Evolutionary conservation across 2,888 invertebrate genomes (phyloP), one percentile per base, ranked within the genome.

Genomic region (Drosophila mimica): DNA sequence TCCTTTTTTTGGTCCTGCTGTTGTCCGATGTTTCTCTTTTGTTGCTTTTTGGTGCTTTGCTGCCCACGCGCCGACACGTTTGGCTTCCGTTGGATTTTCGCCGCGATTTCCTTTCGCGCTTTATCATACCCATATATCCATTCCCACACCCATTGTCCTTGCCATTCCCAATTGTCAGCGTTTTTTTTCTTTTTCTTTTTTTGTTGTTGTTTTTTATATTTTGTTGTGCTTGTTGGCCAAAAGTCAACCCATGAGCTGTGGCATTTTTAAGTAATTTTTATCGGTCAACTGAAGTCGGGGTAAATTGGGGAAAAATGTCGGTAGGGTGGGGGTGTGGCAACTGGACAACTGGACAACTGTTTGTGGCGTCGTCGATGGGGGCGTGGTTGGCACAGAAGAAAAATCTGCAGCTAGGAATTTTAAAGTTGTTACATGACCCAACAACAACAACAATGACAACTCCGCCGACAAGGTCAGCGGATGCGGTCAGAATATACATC

Each of bases 171-270:
- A 58, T 69, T 69, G 81, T 49, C 65, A 61, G 70, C 66, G 46
- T 25, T 46, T 46, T 40, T 34, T 69, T 61, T 49, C 52, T 20
- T 61, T 46, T 54, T 61, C 49, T 65, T 54, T 36, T 53, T 71
- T 67, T 65, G 74, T 63, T 58, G 1, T 36, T 53, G 71, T 67
- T 67, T 78, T 70, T 61, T 43, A 31, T 69, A 38, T 53, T 74
- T 67, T 68, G 67, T 77, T 75, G 57, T 71, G 77, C 70, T 84
- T 79, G 79, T 87, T 92, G 92, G 92, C 91, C 91, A 92, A 88
- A 92, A 92, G 89, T 92, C 92, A 92, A 91, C 92, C 85, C 92
- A 92, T 89, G 90, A 91, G 92, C 89, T 92, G 92, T 80, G 92
- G 92, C 92, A 91, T 91, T 91, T 91, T 91, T 91, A 91, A 91